A percentile compares a stretch with the other conserved stretches of the same genome.
phyloP scores from a whole-genome alignment of 2,888 invertebrate species.

The Yponomeuta malinellus region DNA sequence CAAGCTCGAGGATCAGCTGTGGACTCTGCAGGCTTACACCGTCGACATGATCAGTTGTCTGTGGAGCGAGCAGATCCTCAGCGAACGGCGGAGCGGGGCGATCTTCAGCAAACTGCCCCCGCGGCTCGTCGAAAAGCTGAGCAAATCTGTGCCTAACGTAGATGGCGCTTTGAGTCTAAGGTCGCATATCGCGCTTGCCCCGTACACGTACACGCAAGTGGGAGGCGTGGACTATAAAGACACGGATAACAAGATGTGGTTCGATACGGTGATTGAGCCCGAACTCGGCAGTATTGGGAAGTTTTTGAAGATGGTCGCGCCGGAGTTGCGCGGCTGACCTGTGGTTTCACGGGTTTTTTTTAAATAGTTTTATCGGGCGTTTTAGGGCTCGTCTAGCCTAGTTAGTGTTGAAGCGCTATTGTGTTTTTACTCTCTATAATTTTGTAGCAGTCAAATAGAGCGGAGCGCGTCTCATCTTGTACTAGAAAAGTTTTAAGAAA shows the following conservation, averaged over 20 bases:
- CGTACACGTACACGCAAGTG: conserved; percentile 44
- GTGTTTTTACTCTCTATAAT: neutral
- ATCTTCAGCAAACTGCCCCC: conserved; percentile 48
- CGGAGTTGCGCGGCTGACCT: conserved; percentile 31
- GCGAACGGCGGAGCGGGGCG: conserved; percentile 37
- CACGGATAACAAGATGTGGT: conserved; percentile 43
- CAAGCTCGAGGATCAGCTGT: conserved; percentile 34
- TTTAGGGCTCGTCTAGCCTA: neutral
- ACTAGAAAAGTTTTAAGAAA: too few species aligned
- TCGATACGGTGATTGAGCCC: conserved; percentile 38
- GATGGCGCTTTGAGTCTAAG: conserved; percentile 48
- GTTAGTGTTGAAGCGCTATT: neutral
- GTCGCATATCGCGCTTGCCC: conserved; percentile 55
- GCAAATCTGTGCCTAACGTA: conserved; percentile 41
- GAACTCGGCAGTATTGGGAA: conserved; percentile 39
- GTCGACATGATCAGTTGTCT: conserved; percentile 54
- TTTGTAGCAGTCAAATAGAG: neutral
- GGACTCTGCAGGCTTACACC: conserved; percentile 40
- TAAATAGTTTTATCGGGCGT: neutral
- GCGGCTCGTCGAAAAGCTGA: conserved; percentile 42
- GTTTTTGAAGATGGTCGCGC: conserved; percentile 41
- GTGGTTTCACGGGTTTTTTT: neutral
- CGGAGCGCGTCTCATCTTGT: too few species aligned
- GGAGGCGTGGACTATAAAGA: conserved; percentile 33
- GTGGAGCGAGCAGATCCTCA: conserved; percentile 45